Base-by-base conservation (phyloP, 1,140 invertebrate genomes). In the Paralvinella palmiformis region DNA sequence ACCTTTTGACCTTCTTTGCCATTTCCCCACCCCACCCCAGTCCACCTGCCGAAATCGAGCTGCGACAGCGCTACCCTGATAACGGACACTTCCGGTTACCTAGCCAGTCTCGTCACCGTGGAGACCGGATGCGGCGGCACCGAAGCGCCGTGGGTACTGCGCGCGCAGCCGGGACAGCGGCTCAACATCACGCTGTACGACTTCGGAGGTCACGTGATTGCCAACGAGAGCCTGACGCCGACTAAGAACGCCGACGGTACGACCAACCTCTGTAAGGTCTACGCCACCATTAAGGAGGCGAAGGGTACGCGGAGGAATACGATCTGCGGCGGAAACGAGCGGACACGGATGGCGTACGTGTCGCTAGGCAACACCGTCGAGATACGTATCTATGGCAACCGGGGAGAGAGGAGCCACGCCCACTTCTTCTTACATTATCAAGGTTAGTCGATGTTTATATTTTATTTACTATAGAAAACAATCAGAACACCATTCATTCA, bases 141-240 rank as follows among this genome's bases (percentile, higher is more conserved):
- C 24, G 27, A 33, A 22, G 55, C 55, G 55, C 60, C 60, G 37
- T 62, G 60, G 60, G 29, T 48, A 22, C 22, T 62, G 1, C 60
- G 48, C 22, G 45, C 60, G 37, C 29, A 27, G 3, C 27, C 44
- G 4, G 60, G 60, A 17, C 60, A 50, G 44, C 37, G 45, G 41
- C 17, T 62, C 45, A 62, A 62, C 45, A 22, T 62, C 41, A 62
- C 60, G 29, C 60, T 62, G 6, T 62, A 50, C 31, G 60, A 62
- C 41, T 62, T 62, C 24, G 27, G 55, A 24, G 29, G 55, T 57
- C 55, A 31, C 55, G 55, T 36, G 29, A 31, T 32, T 20, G 55
- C 55, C 3, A 32, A 36, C 4, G 37, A n/a, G 37, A 10, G 10
- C 10, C 37, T 10, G 37, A n/a, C 10, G 10, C 37, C 10, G 10